These are phyloP conservation scores for Meliscaeva auricollis DNA, from an alignment of 2,888 invertebrate species.

Conservation along the genomic window DNA sequence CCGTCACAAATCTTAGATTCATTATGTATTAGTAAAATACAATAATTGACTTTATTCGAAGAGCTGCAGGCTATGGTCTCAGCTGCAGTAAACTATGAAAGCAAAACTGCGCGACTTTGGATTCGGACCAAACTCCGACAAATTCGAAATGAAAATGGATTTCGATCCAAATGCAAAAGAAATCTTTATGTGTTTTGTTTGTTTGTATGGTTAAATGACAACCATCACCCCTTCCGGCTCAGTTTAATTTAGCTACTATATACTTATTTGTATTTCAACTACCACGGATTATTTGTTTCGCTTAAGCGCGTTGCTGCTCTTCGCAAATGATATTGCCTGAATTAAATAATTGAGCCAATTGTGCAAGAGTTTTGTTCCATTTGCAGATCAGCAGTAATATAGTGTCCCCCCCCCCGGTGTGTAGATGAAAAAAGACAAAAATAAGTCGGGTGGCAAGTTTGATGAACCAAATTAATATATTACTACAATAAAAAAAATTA, in stretches of 20 bases:
- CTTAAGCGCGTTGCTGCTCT: conserved; percentile 77
- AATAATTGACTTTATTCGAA: background rate
- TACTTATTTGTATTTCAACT: conserved; percentile 43
- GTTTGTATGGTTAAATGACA: conserved; percentile 56
- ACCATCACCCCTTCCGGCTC: conserved; percentile 79
- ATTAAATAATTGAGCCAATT: conserved; percentile 83
- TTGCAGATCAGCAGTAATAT: conserved; percentile 40
- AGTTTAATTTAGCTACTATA: conserved; percentile 65
- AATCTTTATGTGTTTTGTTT: conserved; percentile 49
- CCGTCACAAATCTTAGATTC: conserved; percentile 80
- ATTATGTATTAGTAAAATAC: conserved; percentile 72
- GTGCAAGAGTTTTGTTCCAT: conserved; percentile 77
- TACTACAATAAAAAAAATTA: conserved; percentile 68
- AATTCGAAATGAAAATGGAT: conserved; percentile 70
- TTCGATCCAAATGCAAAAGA: conserved; percentile 61
- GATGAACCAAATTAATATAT: conserved; percentile 56
- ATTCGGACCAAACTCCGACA: conserved; percentile 72
- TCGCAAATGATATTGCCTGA: conserved; percentile 80
- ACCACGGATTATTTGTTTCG: conserved; percentile 77
- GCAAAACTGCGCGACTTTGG: conserved; percentile 60
- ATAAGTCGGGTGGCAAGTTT: conserved; percentile 58
- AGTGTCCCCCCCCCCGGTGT: conserved; percentile 49
- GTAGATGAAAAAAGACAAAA: conserved; percentile 47
- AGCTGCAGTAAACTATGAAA: conserved; percentile 20
- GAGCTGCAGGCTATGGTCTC: conserved; percentile 65